Percentiles rank a stretch among this genome's conserved stretches.
Evolutionary conservation across 37 sponge, comb jelly and placozoan genomes (phyloP).

Genomic region (Tethya wilhelma): DNA sequence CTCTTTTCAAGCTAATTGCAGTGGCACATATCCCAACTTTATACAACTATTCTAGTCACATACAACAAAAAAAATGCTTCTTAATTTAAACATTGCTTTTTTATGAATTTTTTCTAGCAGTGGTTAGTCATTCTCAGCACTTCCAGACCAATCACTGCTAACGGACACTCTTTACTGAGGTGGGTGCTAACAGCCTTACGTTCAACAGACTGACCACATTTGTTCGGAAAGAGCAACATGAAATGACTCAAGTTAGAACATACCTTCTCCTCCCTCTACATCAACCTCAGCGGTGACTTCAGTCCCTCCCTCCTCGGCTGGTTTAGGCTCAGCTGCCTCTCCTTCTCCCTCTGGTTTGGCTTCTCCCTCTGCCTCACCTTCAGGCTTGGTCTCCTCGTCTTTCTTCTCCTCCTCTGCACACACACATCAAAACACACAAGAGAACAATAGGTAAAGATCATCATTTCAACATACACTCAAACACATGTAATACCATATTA

Average conservation of each 20-base stretch:
- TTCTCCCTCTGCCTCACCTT: neutral
- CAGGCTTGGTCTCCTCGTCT: slow-evolving; percentile 4
- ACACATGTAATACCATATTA: neutral
- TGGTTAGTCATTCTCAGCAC: too few species aligned
- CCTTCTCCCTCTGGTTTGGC: slow-evolving; percentile 17
- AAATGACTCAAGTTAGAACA: neutral
- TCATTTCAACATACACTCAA: neutral
- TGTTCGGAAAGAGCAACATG: too few species aligned
- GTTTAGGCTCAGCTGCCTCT: neutral
- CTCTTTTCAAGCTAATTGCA: too few species aligned
- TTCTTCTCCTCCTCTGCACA: slow-evolving; percentile 13
- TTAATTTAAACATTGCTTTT: too few species aligned
- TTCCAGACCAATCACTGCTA: too few species aligned
- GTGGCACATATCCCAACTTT: too few species aligned
- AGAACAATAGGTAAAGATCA: neutral
- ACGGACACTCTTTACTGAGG: too few species aligned
- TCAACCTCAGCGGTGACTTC: slow-evolving; percentile 14
- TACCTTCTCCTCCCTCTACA: neutral
- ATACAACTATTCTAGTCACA: too few species aligned
- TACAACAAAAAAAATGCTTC: too few species aligned
- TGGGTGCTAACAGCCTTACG: too few species aligned
- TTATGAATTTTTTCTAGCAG: too few species aligned
- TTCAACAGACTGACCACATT: too few species aligned
- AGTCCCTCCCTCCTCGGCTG: slow-evolving; percentile 3
- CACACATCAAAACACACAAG: neutral